Conservation (phyloP, 2,113 vertebrate genomes). For the Merops nubicus region DNA sequence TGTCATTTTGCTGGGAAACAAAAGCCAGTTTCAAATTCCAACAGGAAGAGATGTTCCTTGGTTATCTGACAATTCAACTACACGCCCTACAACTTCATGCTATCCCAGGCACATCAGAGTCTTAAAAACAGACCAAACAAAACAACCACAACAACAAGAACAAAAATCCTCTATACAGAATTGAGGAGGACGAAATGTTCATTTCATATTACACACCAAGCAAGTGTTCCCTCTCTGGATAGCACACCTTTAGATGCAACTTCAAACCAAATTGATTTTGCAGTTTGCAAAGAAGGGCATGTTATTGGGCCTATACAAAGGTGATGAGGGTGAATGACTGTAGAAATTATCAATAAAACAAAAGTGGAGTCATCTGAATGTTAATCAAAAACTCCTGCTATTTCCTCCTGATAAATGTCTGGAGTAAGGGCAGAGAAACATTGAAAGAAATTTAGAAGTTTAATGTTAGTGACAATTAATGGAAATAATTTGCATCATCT, state of each 20-base stretch:
- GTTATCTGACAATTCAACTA: not conserved
- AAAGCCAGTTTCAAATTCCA: not conserved
- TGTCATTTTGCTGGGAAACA: not conserved
- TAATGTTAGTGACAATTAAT: not conserved
- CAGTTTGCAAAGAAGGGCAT: not conserved
- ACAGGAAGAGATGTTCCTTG: not conserved
- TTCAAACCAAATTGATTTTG: not conserved
- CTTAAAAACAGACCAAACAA: not conserved
- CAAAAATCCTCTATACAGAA: not conserved
- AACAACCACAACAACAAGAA: no score
- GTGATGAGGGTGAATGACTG: not conserved
- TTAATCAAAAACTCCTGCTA: constrained; percentile 5
- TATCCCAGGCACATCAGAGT: not conserved
- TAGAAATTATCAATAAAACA: not conserved
- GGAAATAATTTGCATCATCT: not conserved
- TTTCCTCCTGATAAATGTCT: not conserved
- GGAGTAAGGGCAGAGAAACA: not conserved
- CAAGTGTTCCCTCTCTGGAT: not conserved
- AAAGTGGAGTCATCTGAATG: not conserved
- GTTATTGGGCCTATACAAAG: not conserved
- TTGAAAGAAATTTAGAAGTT: not conserved
- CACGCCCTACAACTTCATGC: not conserved
- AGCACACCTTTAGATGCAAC: not conserved
- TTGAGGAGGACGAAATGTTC: not conserved
- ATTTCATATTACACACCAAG: rapidly evolving